Conservation (phyloP, 2,113 vertebrate genomes). For the Otus sunia region DNA sequence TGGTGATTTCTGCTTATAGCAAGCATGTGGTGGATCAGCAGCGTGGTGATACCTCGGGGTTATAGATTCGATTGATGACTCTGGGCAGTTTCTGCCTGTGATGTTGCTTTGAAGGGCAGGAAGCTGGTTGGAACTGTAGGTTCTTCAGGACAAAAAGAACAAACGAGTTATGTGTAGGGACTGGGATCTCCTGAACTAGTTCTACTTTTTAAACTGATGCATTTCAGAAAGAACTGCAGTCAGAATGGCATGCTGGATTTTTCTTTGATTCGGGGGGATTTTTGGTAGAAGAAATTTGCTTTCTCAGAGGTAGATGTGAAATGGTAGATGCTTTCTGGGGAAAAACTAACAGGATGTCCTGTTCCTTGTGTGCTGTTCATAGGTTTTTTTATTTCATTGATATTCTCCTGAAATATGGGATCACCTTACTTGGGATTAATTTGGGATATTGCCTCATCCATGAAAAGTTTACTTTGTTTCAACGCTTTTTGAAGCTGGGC, state of each 20-base stretch:
- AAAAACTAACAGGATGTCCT: background rate
- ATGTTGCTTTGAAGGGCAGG: background rate
- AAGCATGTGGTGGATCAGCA: background rate
- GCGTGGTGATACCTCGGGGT: background rate
- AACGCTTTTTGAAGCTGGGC: slow-evolving; percentile 71
- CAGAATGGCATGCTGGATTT: background rate
- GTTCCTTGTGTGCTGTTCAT: background rate
- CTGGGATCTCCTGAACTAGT: background rate
- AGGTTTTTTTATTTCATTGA: slow-evolving; percentile 66
- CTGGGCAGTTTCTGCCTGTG: background rate
- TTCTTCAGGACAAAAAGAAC: background rate
- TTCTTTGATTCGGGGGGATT: background rate
- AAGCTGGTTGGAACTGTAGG: background rate
- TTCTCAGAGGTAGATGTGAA: background rate
- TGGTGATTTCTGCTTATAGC: background rate
- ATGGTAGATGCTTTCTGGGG: background rate
- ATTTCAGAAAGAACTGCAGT: background rate
- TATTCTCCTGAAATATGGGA: slow-evolving; percentile 73
- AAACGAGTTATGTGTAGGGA: background rate
- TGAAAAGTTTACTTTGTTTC: slow-evolving; percentile 72
- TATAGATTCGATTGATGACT: background rate
- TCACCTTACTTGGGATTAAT: slow-evolving; percentile 70
- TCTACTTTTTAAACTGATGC: background rate
- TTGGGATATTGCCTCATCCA: slow-evolving; percentile 72
- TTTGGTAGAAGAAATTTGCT: background rate